These are phyloP conservation scores for Drosophila subobscura DNA, from an alignment of 1,140 invertebrate species.

Conservation along the genomic window DNA sequence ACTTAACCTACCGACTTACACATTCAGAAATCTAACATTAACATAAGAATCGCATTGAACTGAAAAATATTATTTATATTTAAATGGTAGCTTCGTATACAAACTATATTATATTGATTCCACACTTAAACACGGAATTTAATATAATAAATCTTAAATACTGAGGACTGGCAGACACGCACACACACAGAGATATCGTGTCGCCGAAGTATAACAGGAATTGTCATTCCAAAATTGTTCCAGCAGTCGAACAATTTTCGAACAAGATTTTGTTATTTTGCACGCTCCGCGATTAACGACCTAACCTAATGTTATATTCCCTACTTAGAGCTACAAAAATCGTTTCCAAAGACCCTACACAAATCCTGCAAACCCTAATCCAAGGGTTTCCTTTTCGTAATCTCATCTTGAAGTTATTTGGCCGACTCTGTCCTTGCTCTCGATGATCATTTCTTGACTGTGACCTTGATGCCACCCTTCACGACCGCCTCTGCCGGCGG, in stretches of 20 bases:
- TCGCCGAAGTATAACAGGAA: conserved; percentile 40
- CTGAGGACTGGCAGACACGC: conserved; percentile 50
- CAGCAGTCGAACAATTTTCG: conserved; percentile 60
- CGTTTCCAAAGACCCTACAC: conserved; percentile 7
- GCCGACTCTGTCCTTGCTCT: not conserved
- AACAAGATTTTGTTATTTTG: conserved; percentile 67
- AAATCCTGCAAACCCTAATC: conserved; percentile 2
- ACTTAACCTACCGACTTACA: conserved; percentile 6
- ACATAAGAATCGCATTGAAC: conserved; percentile 28
- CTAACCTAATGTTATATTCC: conserved; percentile 49
- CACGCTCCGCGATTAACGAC: conserved; percentile 10
- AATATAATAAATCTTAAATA: conserved; percentile 44
- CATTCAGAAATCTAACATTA: conserved; percentile 30
- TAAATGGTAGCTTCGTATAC: conserved; percentile 29
- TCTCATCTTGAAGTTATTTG: conserved; percentile 45
- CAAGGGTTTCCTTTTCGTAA: conserved; percentile 26
- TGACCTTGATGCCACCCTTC: conserved; percentile 73
- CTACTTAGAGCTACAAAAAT: conserved; percentile 51
- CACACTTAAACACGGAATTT: conserved; percentile 32
- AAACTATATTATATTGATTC: conserved; percentile 19
- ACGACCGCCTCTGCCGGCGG: conserved; percentile 72
- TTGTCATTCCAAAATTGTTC: conserved; percentile 79
- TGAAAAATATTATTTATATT: conserved; percentile 26
- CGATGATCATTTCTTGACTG: conserved; percentile 64
- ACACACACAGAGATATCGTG: not conserved